Conservation (phyloP, 2,797 vertebrate genomes). For the Aeoliscus strigatus region DNA sequence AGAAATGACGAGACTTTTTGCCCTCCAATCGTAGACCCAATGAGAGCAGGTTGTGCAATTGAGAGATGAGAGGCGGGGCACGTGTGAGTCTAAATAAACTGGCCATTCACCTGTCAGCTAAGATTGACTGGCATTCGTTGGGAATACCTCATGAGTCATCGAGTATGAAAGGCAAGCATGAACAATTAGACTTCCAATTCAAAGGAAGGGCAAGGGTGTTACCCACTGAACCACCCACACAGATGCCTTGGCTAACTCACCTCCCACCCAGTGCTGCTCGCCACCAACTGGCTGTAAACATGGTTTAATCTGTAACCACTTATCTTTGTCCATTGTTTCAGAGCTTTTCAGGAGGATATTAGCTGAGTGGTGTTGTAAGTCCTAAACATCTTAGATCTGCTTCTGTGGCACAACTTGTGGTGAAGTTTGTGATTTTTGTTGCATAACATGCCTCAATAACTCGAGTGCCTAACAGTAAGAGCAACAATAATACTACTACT, state of each 20-base stretch:
- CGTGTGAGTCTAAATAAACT: constrained; percentile 48
- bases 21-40: constrained; percentile 12
- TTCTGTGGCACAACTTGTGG: too few species aligned
- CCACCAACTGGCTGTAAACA: constrained; percentile 42
- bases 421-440: too few species aligned
- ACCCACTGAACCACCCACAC: constrained; percentile 58
- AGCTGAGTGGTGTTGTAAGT: not conserved
- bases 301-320: constrained; percentile 59
- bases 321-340: constrained; percentile 29
- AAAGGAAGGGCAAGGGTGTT: constrained; percentile 48
- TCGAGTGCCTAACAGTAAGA: too few species aligned
- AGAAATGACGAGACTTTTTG: not conserved
- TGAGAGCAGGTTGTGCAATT: constrained; percentile 32
- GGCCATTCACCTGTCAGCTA: constrained; percentile 56
- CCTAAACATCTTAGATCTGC: not conserved
- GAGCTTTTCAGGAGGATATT: constrained; percentile 30
- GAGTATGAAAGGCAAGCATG: constrained; percentile 43
- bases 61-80: constrained; percentile 19
- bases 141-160: constrained; percentile 49
- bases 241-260: constrained; percentile 42
- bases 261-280: constrained; percentile 42
- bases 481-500: too few species aligned
- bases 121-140: constrained; percentile 57
- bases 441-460: too few species aligned
- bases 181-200: constrained; percentile 46